Percentiles rank a stretch among this genome's conserved stretches.
phyloP scores from a whole-genome alignment of 2,888 invertebrate species.

The Chrysotoxum bicinctum region DNA sequence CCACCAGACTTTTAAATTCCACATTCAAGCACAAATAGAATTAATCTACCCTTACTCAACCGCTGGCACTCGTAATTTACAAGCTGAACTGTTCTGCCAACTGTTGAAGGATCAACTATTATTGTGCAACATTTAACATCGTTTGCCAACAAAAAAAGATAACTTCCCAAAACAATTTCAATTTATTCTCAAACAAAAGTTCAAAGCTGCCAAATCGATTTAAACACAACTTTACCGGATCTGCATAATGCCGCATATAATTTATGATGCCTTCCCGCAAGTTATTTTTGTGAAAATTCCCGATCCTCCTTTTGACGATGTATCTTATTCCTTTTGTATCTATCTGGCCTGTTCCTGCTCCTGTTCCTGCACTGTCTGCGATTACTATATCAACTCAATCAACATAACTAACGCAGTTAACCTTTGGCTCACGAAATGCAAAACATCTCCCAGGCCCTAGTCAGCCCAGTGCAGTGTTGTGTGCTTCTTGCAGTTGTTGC shows the following conservation, averaged over 20 bases:
- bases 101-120: slow-evolving; percentile 15
- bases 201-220: slow-evolving; percentile 52
- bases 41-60: not conserved
- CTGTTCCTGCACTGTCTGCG: slow-evolving; percentile 1
- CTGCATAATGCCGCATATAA: slow-evolving; percentile 58
- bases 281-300: not conserved
- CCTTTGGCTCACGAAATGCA: slow-evolving; percentile 54
- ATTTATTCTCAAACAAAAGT: slow-evolving; percentile 24
- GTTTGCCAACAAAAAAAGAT: not conserved
- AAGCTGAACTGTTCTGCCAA: not conserved
- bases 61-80: not conserved
- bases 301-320: not conserved
- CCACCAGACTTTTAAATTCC: too few relatives aligned
- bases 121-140: slow-evolving; percentile 20
- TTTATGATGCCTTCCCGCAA: slow-evolving; percentile 36
- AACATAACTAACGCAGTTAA: slow-evolving; percentile 62
- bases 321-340: not conserved
- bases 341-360: not conserved
- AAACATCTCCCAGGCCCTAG: slow-evolving; percentile 25
- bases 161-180: slow-evolving; percentile 19
- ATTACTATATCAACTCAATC: slow-evolving; percentile 50
- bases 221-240: slow-evolving; percentile 37
- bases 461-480: slow-evolving; percentile 10
- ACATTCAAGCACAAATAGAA: too few relatives aligned
- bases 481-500: slow-evolving; percentile 12